Evolutionary conservation across 2,888 invertebrate species (phyloP).

Genomic region (Kuschelorhynchus macadamiae): DNA sequence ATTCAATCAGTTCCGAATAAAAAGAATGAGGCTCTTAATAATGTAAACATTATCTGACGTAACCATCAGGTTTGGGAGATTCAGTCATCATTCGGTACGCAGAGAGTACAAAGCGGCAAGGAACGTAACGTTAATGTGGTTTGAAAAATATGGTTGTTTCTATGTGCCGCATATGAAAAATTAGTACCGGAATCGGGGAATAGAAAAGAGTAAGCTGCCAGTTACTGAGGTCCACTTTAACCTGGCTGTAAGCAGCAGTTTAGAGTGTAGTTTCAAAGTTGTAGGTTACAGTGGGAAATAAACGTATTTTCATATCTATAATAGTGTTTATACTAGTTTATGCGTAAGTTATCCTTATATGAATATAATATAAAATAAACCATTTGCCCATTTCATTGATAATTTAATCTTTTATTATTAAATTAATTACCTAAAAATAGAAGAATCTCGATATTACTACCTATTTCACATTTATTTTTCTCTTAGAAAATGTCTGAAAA

Average conservation of each 20-base stretch:
- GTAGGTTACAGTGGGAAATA: constrained; percentile 21
- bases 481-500: constrained; percentile 63
- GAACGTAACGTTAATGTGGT: neutral
- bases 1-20: neutral
- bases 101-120: constrained; percentile 15
- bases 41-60: constrained; percentile 24
- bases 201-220: constrained; percentile 25
- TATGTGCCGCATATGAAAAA: constrained; percentile 11
- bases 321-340: no score
- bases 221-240: constrained; percentile 13
- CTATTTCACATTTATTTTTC: constrained; percentile 3
- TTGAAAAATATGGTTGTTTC: neutral
- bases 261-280: constrained; percentile 9
- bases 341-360: no score
- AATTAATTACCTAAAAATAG: neutral
- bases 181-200: constrained; percentile 9
- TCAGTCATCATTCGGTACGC: constrained; percentile 29
- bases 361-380: no score
- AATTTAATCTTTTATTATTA: no score
- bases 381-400: no score
- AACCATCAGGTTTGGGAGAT: constrained; percentile 34
- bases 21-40: constrained; percentile 28
- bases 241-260: no score
- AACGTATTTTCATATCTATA: no score
- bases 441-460: neutral